Conservation (phyloP, 2,797 vertebrate species). For the Molossus molossus region DNA sequence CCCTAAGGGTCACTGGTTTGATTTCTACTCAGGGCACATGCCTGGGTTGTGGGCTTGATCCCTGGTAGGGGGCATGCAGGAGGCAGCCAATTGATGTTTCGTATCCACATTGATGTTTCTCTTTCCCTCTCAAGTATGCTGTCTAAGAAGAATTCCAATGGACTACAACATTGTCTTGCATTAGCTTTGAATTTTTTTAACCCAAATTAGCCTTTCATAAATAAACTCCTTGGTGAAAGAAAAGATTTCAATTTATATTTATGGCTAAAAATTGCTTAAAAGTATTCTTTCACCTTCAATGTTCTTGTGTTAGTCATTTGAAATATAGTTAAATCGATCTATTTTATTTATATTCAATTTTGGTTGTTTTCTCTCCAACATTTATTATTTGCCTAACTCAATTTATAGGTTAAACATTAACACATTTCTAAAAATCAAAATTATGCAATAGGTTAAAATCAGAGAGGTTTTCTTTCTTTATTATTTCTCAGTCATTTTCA, state of each 20-base stretch:
- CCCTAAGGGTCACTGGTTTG: too few species aligned
- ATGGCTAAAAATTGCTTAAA: not conserved
- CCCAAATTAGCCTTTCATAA: conserved; percentile 3
- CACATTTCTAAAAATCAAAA: not conserved
- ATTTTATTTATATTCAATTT: not conserved
- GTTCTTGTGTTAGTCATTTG: not conserved
- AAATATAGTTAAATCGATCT: not conserved
- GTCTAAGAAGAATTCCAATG: not conserved
- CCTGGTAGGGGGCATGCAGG: too few species aligned
- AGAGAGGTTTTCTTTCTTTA: not conserved
- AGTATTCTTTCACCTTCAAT: not conserved
- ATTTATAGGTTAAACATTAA: not conserved
- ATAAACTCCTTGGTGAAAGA: not conserved
- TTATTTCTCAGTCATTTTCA: not conserved
- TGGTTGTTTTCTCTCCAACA: not conserved
- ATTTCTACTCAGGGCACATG: too few species aligned
- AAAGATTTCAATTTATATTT: not conserved
- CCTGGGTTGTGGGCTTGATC: too few species aligned
- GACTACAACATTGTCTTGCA: not conserved
- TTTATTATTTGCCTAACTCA: not conserved
- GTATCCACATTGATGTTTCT: too few species aligned
- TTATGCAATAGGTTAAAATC: not conserved
- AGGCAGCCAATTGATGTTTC: too few species aligned
- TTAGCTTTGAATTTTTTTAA: not conserved
- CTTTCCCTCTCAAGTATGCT: too few species aligned